Evolutionary conservation across 2,888 invertebrate species (phyloP), one percentile per base, ranked within the genome.

Genomic region (Automeris io): DNA sequence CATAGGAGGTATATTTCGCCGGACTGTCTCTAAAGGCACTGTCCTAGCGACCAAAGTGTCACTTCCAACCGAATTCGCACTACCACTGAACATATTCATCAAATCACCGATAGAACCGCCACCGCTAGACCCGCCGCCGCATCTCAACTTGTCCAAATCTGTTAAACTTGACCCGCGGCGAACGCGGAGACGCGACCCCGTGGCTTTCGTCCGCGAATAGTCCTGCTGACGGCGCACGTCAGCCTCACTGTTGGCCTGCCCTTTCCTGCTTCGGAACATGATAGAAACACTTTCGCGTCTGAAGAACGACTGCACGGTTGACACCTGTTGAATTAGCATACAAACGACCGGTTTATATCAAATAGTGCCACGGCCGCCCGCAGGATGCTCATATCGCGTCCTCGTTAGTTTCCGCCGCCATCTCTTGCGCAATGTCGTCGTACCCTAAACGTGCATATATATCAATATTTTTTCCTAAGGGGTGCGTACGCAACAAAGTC

Each of bases 11-110:
- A 77, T 67, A 49, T 63, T 73, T 19, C 89, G 81, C 12, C 75
- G 87, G 0, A 93, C 93, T 0, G 93, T 93, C 54, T 92, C 92
- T 43, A 93, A 57, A 0, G 93, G 93, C 35, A 93, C 91, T 18
- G 91, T 90, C 54, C 90, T 87, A 5, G 93, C 93, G 26, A 93
- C 89, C 50, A 93, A 70, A 33, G 90, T 90, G 54, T 93, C 93
- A 70, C 92, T 92, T 11, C 91, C 88, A 1, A 92, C 88, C 52
- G 92, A 92, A 86, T 90, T 91, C 44, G 87, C 90, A 61, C 90
- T 91, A 24, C 91, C 91, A 43, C 92, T 92, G 59, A 91, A 93
- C 63, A 90, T 90, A 70, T 94, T 94, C 93, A 94, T 94, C 55
- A 93, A 76, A 68, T 94, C 94, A 2, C 94, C 94, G 33, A 94